Percentiles rank a stretch among this genome's conserved stretches.
Evolutionary conservation across 2,113 vertebrate genomes (phyloP).

Genomic region (Brienomyrus brachyistius): DNA sequence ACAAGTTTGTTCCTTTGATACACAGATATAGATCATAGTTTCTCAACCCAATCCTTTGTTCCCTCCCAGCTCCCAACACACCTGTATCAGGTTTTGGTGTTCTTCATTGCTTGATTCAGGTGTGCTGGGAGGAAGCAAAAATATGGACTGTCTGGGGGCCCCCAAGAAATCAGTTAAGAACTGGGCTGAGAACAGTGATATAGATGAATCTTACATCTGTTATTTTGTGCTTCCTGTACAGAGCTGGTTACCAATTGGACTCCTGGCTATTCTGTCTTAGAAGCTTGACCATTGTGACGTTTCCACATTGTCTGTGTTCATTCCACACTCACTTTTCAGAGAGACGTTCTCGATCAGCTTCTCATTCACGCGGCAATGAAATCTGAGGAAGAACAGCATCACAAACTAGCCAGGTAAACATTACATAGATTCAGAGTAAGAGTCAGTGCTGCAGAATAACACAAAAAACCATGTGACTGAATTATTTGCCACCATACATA

Average conservation of each 20-base stretch:
- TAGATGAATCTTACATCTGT: neutral
- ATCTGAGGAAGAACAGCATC: slow-evolving; percentile 63
- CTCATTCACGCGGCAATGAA: slow-evolving; percentile 80
- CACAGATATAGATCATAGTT: neutral
- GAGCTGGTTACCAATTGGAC: neutral
- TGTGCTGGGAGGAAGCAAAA: too few species aligned
- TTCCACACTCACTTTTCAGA: slow-evolving; percentile 57
- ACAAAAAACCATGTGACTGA: neutral
- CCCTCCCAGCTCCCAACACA: too few species aligned
- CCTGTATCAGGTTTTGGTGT: too few species aligned
- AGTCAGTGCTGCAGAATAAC: neutral
- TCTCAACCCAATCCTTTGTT: neutral
- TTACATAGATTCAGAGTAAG: neutral
- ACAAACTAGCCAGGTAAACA: slow-evolving; percentile 72
- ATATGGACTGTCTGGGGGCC: too few species aligned
- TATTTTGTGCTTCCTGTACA: neutral
- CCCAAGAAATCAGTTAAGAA: too few species aligned
- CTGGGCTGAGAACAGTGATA: neutral
- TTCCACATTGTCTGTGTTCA: neutral
- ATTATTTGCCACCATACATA: neutral
- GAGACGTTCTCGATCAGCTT: slow-evolving; percentile 84
- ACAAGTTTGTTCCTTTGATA: neutral
- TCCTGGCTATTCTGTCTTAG: neutral
- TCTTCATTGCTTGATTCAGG: too few species aligned
- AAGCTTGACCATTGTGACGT: neutral